A percentile compares a stretch with the other conserved stretches of the same genome.
Conservation (phyloP, 2,888 invertebrate genomes). For the Xanthorhoe spadicearia region DNA sequence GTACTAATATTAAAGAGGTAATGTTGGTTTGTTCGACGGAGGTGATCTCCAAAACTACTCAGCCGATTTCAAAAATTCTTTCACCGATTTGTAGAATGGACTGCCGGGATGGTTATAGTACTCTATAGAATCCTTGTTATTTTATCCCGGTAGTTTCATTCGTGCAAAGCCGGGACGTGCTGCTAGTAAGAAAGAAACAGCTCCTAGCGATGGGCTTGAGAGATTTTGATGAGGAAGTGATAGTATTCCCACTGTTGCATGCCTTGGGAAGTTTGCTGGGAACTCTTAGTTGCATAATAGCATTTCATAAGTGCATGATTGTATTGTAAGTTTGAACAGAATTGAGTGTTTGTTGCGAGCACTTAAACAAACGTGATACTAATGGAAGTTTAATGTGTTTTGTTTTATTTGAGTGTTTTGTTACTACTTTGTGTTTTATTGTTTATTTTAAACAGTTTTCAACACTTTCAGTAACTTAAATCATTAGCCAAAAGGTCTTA, state of each 20-base stretch:
- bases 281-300: conserved; percentile 28
- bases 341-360: conserved; percentile 18
- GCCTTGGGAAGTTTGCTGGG: conserved; percentile 30
- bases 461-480: neutral
- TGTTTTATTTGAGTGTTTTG: neutral
- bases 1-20: too few relatives aligned
- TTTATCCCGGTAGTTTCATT: too few relatives aligned
- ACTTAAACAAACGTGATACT: conserved; percentile 18
- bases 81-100: too few relatives aligned
- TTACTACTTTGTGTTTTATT: neutral
- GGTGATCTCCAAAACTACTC: too few relatives aligned
- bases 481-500: too few relatives aligned
- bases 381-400: conserved; percentile 2
- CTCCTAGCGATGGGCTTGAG: neutral
- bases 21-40: too few relatives aligned
- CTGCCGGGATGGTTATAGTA: too few relatives aligned
- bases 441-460: neutral
- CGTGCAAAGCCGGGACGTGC: too few relatives aligned
- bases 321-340: conserved; percentile 22
- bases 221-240: conserved; percentile 30
- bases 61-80: too few relatives aligned
- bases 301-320: conserved; percentile 32
- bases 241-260: conserved; percentile 21
- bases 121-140: too few relatives aligned
- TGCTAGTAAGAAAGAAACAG: neutral